Evolutionary conservation across 2,113 vertebrate species (phyloP), one percentile per base, ranked within the genome.

Genomic region (Neopipo cinnamomea): DNA sequence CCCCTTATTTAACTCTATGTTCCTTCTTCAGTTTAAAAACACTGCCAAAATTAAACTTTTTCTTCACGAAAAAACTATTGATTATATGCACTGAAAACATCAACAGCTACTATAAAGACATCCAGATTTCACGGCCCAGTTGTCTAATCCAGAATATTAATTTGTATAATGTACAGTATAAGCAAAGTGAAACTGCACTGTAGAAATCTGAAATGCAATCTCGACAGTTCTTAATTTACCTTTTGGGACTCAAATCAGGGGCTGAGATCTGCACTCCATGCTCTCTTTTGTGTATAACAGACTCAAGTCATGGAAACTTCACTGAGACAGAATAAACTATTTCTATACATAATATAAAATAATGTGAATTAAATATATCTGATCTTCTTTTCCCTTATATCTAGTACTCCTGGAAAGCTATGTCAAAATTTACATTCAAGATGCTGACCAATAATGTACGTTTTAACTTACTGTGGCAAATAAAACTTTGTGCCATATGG

Each of bases 401-500:
- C 86, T 50, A 82, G 87, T 50, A 59, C 85, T 96, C 94, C 79
- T 91, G 89, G 93, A 95, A 90, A 75, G 91, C 92, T 41, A 33
- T 90, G 88, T 74, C 90, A 85, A 89, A 93, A 96, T 98, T 88
- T 97, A 96, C 96, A 97, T 95, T 97, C 94, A 96, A 91, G 97
- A 96, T 91, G 96, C 96, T 98, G 97, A 98, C 97, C 98, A 97
- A 91, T 96, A 96, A 94, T 28, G 72, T 12, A 24, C 1, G 1
- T 96, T 98, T 97, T 96, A 97, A 98, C 95, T 97, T 88, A 90
- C 68, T 92, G 76, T 65, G 90, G 95, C 97, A 98, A 98, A 98
- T 98, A 98, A 98, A 99, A 98, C 98, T 98, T 98, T 97, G 97
- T 94, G 98, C 98, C 99, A 99, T 99, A 99, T 99, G 99, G 99